Evolutionary conservation across 2,797 vertebrate species (phyloP), one percentile per base, ranked within the genome.

Genomic region (Acestrorhynchus altus): DNA sequence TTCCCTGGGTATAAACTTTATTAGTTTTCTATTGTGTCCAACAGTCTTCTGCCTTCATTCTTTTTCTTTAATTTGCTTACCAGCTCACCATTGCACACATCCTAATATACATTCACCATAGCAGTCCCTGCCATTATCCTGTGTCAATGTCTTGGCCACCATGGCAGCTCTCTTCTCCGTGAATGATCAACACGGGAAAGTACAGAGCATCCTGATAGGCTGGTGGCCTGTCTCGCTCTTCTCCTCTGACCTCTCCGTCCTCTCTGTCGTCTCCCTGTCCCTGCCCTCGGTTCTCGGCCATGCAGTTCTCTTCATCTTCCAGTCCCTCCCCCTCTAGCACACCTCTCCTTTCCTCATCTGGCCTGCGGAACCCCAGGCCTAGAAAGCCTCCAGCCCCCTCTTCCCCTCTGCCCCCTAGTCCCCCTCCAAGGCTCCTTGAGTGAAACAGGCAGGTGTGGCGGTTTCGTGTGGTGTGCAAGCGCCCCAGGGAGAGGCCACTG

Each of bases 131-230:
- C 1, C 11, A 61, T 77, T 84, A 85, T 66, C 82, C 82, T 1
- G 77, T 75, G 49, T 83, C 84, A 46, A 83, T 84, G 60, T 80
- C 83, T 44, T 72, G 83, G 0, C 87, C 89, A 10, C 90, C 89
- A 57, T 87, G 90, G 80, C 93, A 94, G 79, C 92, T 92, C 65
- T 92, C 88, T 64, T 92, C 93, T 1, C 92, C 91, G 0, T 93
- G 93, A 42, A 94, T 89, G 0, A 94, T 93, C 73, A 94, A 84
- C 61, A 93, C 92, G 0, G 93, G 93, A 81, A 94, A 92, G 79
- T 89, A 91, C 2, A 94, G 80, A 18, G 93, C 93, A 7, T 94
- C 93, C 59, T 90, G 92, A 20, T 94, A 94, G 65, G 90, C 87
- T 0, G 93, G 92, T 0, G 93, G 93, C 65, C 90, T 89, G 51